Evolutionary conservation across 2,113 vertebrate genomes (phyloP), one percentile per base, ranked within the genome.

Genomic region (Seriola aureovittata): DNA sequence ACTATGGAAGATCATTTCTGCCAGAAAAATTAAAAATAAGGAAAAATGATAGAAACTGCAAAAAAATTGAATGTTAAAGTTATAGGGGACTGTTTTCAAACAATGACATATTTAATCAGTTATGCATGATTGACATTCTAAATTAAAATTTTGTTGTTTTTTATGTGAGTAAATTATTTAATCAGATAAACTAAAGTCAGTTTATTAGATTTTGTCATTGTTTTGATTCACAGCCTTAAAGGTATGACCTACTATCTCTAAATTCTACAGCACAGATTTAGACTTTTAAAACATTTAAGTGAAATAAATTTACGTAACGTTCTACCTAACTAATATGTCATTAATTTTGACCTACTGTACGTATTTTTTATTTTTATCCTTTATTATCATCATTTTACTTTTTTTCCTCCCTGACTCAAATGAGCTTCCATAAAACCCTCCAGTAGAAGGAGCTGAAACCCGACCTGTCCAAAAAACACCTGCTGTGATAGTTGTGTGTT

Each of bases 391-490:
- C 8, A 59, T 77, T 48, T 48, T 1, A 2, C 4, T 25, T 52
- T 48, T 32, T 70, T 29, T 29, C 29, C 3, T 14, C 14, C 4
- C 23, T 71, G 29, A 7, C 19, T 48, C 36, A 7, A 38, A n/a
- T n/a, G 25, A 14, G 8, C 40, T 76, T 71, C 36, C 38, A 34
- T 42, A 40, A n/a, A 32, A 14, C 74, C 25, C 46, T 54, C 67
- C n/a, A 13, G 14, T 34, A n/a, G 38, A 4, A 71, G 25, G 8
- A 58, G 8, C 42, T 68, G 5, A 36, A 58, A 44, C 17, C 34
- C 21, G 23, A n/a, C 65, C 40, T 13, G 66, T 79, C 65, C 60
- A 68, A 63, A 0, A 79, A 44, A 55, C 76, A 34, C 16, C 16
- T 75, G 16, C 42, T 64, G 34, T 23, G n/a, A 0, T 8, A 36